Conservation (phyloP, 2,888 invertebrate species). For the Orthosia cruda region DNA sequence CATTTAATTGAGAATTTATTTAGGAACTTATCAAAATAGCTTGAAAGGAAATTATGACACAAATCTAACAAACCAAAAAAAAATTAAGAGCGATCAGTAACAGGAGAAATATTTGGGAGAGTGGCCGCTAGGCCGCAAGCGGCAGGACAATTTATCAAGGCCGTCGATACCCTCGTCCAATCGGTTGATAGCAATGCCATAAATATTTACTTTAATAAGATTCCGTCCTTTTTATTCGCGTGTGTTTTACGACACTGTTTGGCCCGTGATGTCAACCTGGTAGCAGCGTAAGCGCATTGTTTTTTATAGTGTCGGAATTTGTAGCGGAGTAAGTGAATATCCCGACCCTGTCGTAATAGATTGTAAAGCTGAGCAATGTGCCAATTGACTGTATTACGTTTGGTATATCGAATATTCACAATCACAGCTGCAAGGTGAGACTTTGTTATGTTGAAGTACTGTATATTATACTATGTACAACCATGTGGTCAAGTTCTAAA, state of each 20-base stretch:
- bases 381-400: constrained; percentile 49
- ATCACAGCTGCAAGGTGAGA: constrained; percentile 18
- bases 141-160: constrained; percentile 90
- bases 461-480: background rate
- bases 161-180: constrained; percentile 89
- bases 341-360: constrained; percentile 71
- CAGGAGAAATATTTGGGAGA: constrained; percentile 86
- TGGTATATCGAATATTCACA: background rate
- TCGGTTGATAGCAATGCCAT: constrained; percentile 91
- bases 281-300: constrained; percentile 84
- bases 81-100: constrained; percentile 83
- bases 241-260: constrained; percentile 89
- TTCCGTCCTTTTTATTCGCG: constrained; percentile 90
- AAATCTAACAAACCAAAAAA: constrained; percentile 85
- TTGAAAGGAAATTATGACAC: constrained; percentile 86
- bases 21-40: constrained; percentile 81
- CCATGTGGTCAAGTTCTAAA: background rate
- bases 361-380: constrained; percentile 66
- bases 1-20: constrained; percentile 72
- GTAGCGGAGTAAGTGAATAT: constrained; percentile 79
- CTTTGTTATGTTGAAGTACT: constrained; percentile 1
- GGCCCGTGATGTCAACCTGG: constrained; percentile 85
- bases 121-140: constrained; percentile 86
- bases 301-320: constrained; percentile 82
- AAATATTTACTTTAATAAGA: constrained; percentile 92